These are phyloP conservation scores for Cyclophora punctaria DNA, from an alignment of 2,888 invertebrate genomes.

Conservation along the genomic window DNA sequence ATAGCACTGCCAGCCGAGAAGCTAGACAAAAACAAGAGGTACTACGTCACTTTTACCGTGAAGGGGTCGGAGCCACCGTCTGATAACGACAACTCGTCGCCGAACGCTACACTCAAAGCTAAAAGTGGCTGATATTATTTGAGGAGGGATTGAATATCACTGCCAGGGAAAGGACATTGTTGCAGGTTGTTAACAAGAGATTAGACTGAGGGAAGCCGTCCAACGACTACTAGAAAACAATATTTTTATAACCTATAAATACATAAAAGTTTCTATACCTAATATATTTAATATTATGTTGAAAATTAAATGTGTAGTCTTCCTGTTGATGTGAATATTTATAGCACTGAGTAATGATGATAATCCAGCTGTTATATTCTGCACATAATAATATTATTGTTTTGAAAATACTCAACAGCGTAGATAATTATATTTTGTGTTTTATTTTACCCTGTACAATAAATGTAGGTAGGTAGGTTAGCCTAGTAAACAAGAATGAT, in stretches of 20 bases:
- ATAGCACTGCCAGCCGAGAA: slow-evolving; percentile 91
- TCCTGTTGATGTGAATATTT: slow-evolving; percentile 30
- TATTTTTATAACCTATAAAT: slow-evolving; percentile 35
- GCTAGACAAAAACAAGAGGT: slow-evolving; percentile 90
- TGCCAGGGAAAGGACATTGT: slow-evolving; percentile 24
- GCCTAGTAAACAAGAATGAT: no score
- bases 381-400: slow-evolving; percentile 24
- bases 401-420: slow-evolving; percentile 24
- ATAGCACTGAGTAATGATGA: background rate
- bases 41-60: slow-evolving; percentile 94
- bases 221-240: slow-evolving; percentile 23
- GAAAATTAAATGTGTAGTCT: slow-evolving; percentile 35
- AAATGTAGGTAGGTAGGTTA: no score
- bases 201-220: slow-evolving; percentile 40
- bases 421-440: slow-evolving; percentile 13
- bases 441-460: slow-evolving; percentile 5
- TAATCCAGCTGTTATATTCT: slow-evolving; percentile 30
- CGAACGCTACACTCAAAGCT: slow-evolving; percentile 57
- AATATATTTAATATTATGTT: slow-evolving; percentile 7
- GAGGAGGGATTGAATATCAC: slow-evolving; percentile 31
- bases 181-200: slow-evolving; percentile 16
- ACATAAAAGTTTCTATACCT: slow-evolving; percentile 3
- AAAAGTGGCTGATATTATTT: slow-evolving; percentile 37
- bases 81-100: slow-evolving; percentile 66
- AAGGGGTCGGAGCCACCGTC: slow-evolving; percentile 80